These are phyloP conservation scores for Trachops cirrhosus DNA, from an alignment of 2,797 vertebrate genomes.

Conservation along the genomic window DNA sequence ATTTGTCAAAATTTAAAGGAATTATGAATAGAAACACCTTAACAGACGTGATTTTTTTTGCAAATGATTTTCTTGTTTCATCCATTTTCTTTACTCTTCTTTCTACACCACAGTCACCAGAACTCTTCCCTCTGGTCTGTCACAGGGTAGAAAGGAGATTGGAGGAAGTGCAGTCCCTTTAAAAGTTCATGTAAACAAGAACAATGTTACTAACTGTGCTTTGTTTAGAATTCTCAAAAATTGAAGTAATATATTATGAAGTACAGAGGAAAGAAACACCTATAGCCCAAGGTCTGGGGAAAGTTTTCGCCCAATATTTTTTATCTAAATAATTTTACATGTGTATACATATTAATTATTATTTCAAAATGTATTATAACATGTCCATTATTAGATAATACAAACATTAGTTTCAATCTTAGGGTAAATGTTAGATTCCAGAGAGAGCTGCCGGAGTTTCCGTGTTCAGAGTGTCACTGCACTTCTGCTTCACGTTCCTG, in stretches of 20 bases:
- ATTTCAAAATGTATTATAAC: neutral
- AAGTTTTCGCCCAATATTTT: neutral
- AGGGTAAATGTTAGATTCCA: neutral
- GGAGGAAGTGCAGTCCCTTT: rapidly evolving
- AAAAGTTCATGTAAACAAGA: neutral
- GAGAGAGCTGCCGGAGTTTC: neutral
- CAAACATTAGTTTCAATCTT: neutral
- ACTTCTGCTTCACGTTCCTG: neutral
- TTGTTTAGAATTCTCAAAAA: neutral
- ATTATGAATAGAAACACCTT: neutral
- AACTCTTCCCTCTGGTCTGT: rapidly evolving
- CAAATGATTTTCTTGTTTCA: neutral
- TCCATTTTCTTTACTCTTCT: neutral
- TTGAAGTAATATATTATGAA: neutral
- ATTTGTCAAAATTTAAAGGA: neutral
- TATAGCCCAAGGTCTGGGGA: neutral
- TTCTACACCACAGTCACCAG: neutral
- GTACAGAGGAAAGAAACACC: neutral
- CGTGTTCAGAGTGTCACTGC: rapidly evolving
- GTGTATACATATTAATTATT: neutral
- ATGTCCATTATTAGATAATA: neutral
- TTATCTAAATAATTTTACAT: neutral
- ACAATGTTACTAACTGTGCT: neutral
- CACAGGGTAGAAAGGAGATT: rapidly evolving
- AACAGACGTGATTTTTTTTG: neutral